Evolutionary conservation across 2,888 invertebrate species (phyloP).

Genomic region (Anorthoa munda): DNA sequence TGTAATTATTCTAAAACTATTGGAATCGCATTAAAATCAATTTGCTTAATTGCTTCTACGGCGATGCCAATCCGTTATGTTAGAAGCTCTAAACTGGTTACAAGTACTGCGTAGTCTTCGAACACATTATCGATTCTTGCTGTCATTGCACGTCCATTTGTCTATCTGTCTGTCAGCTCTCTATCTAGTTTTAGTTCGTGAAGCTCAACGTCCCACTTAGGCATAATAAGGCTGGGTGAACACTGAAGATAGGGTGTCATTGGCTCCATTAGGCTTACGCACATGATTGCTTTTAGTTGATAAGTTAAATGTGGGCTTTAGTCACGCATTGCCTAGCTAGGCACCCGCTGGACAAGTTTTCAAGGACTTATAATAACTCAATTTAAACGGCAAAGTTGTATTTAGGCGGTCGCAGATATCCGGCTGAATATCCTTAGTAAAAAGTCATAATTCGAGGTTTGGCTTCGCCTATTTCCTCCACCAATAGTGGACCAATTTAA

Average conservation of each 20-base stretch:
- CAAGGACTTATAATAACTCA: not conserved
- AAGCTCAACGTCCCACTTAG: constrained; percentile 71
- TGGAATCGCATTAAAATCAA: constrained; percentile 62
- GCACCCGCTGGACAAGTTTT: not conserved
- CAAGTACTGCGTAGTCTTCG: constrained; percentile 45
- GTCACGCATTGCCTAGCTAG: constrained; percentile 4
- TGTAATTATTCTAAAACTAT: constrained; percentile 52
- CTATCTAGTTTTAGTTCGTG: constrained; percentile 71
- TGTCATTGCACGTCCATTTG: constrained; percentile 76
- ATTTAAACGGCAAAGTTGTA: not conserved
- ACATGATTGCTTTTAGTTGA: constrained; percentile 44
- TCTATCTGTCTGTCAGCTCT: constrained; percentile 74
- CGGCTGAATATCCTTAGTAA: too few relatives aligned
- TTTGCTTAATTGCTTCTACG: constrained; percentile 65
- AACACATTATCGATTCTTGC: constrained; percentile 62
- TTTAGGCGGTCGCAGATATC: too few relatives aligned
- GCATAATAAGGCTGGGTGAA: constrained; percentile 53
- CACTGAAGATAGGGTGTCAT: constrained; percentile 52
- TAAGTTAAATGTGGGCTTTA: constrained; percentile 33
- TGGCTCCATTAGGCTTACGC: constrained; percentile 55
- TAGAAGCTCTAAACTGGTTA: constrained; percentile 60
- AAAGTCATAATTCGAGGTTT: too few relatives aligned
- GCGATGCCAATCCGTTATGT: constrained; percentile 57
- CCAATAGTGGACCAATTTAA: too few relatives aligned
- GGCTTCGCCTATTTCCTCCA: too few relatives aligned